A percentile compares a stretch with the other conserved stretches of the same genome.
phyloP scores from a whole-genome alignment of 2,113 vertebrate species.

The Hippocampus zosterae region DNA sequence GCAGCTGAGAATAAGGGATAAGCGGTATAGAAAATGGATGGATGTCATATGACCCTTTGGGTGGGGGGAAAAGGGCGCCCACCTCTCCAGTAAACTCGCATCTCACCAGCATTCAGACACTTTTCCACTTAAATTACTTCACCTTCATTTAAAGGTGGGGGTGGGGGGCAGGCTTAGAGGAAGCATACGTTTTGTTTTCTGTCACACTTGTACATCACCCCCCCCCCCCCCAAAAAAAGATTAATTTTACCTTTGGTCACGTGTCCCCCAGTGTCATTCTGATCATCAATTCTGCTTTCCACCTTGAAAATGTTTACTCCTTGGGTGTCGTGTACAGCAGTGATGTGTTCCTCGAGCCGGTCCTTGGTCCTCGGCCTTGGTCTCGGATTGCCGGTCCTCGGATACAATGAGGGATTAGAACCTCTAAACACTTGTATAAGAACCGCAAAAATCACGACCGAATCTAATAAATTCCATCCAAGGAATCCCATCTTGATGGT shows the following conservation, averaged over 20 bases:
- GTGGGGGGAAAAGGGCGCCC: background rate
- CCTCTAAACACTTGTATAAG: too few species aligned
- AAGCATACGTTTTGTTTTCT: slow-evolving; percentile 47
- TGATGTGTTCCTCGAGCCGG: too few species aligned
- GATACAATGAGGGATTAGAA: too few species aligned
- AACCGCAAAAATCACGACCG: too few species aligned
- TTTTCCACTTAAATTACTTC: background rate
- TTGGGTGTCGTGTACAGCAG: slow-evolving; percentile 66
- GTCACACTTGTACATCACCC: slow-evolving; percentile 57
- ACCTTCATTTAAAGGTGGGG: background rate
- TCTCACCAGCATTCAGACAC: slow-evolving; percentile 36
- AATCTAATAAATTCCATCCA: too few species aligned
- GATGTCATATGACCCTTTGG: background rate
- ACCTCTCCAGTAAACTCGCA: background rate
- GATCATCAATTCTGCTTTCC: slow-evolving; percentile 50
- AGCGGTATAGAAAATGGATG: background rate
- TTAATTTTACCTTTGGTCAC: slow-evolving; percentile 40
- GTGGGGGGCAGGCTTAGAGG: background rate
- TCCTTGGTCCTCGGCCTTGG: too few species aligned
- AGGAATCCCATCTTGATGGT: too few species aligned
- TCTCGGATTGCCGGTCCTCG: too few species aligned
- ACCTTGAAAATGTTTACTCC: slow-evolving; percentile 66
- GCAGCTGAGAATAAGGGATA: background rate
- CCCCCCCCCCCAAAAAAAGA: too few species aligned
- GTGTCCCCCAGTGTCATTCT: slow-evolving; percentile 46